These are phyloP conservation scores for Triplophysa tibetana DNA, from an alignment of 2,113 vertebrate genomes.

Conservation along the genomic window DNA sequence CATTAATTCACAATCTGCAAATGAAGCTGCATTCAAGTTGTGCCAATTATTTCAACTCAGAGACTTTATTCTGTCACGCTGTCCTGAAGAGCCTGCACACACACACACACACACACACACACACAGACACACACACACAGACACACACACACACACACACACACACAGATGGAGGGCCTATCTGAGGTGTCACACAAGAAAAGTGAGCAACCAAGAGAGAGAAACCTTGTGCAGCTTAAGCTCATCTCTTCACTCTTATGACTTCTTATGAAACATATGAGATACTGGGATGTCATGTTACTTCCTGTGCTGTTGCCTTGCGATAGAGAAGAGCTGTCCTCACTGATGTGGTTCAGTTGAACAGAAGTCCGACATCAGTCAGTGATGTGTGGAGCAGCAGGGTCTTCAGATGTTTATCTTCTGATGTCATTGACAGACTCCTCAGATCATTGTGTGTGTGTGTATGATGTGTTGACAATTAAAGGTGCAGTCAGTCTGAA, in stretches of 20 bases:
- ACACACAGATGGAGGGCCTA: neutral
- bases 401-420: too few species aligned
- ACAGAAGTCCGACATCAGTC: too few species aligned
- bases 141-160: neutral
- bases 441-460: too few species aligned
- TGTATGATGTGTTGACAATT: neutral
- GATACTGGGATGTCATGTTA: too few species aligned
- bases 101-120: constrained; percentile 4
- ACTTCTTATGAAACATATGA: too few species aligned
- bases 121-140: neutral
- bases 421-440: neutral
- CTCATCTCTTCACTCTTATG: too few species aligned
- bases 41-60: constrained; percentile 66
- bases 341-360: too few species aligned
- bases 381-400: too few species aligned
- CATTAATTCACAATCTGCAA: constrained; percentile 69
- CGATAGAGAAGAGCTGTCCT: neutral
- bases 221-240: too few species aligned
- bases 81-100: neutral
- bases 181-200: too few species aligned
- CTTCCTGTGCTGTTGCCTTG: too few species aligned
- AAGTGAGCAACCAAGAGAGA: too few species aligned
- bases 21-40: constrained; percentile 65
- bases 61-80: constrained; percentile 19
- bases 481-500: neutral